phyloP scores from a whole-genome alignment of 2,113 vertebrate species.

The Larimichthys polyactis region DNA sequence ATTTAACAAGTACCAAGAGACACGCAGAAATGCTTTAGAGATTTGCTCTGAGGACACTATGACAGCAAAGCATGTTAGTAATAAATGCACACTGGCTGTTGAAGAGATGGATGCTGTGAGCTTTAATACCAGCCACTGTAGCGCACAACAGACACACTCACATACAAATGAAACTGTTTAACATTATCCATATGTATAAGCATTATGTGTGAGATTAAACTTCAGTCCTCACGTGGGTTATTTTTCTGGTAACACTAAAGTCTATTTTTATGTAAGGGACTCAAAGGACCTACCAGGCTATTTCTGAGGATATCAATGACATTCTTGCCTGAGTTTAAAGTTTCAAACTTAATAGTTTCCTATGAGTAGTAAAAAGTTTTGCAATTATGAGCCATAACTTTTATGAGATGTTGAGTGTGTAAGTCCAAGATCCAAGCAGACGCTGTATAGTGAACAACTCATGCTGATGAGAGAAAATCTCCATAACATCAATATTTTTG shows the following conservation, averaged over 20 bases:
- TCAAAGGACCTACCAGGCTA: slow-evolving; percentile 43
- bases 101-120: slow-evolving; percentile 9
- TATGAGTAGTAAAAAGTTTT: slow-evolving; percentile 63
- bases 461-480: slow-evolving; percentile 67
- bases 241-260: slow-evolving; percentile 48
- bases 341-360: slow-evolving; percentile 65
- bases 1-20: neutral
- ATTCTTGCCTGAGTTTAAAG: slow-evolving; percentile 54
- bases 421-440: slow-evolving; percentile 32
- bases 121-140: neutral
- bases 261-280: slow-evolving; percentile 44
- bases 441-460: slow-evolving; percentile 11
- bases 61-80: neutral
- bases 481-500: slow-evolving; percentile 65
- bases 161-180: slow-evolving; percentile 1
- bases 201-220: slow-evolving; percentile 52
- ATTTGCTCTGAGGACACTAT: neutral
- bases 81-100: neutral
- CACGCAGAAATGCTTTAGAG: neutral
- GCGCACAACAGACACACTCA: slow-evolving; percentile 2
- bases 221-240: slow-evolving; percentile 16
- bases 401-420: slow-evolving; percentile 65
- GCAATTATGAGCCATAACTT: slow-evolving; percentile 69
- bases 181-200: slow-evolving; percentile 19
- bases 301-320: slow-evolving; percentile 57